Conservation (phyloP, 2,888 invertebrate genomes). For the Stegana nigrithorax region DNA sequence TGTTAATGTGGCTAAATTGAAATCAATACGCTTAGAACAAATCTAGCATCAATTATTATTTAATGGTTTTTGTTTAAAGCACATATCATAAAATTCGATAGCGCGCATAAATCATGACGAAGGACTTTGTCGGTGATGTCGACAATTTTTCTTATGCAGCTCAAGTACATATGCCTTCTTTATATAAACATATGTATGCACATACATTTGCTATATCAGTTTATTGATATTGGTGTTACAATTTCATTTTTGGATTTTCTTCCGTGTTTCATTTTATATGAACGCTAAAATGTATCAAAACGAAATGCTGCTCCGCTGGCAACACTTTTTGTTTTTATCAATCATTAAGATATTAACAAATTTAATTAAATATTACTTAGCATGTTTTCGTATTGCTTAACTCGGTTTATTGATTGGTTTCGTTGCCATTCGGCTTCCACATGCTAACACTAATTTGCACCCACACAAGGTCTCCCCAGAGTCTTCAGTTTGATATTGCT, state of each 20-base stretch:
- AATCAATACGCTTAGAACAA: conserved; percentile 57
- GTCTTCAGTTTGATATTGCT: too few species aligned
- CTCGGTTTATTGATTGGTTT: conserved; percentile 27
- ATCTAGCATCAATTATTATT: too few species aligned
- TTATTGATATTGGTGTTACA: too few species aligned
- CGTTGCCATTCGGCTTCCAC: neutral
- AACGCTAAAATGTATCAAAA: too few species aligned
- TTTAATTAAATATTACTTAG: conserved; percentile 43
- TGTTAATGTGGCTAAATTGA: conserved; percentile 29
- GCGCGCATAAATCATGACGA: conserved; percentile 47
- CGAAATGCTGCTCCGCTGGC: too few species aligned
- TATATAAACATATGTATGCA: neutral
- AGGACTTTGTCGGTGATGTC: conserved; percentile 15
- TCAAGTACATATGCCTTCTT: conserved; percentile 10
- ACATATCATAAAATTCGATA: conserved; percentile 47
- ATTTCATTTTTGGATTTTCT: too few species aligned
- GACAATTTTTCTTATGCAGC: conserved; percentile 14
- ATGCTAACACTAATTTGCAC: neutral
- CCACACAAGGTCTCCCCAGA: conserved; percentile 35
- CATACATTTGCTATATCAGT: neutral
- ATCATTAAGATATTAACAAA: conserved; percentile 53
- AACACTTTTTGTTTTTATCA: conserved; percentile 37
- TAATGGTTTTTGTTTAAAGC: conserved; percentile 48
- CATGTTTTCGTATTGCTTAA: conserved; percentile 26
- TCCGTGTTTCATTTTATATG: too few species aligned